These are phyloP conservation scores for Petrolisthes manimaculis DNA, from an alignment of 2,888 invertebrate species.

Conservation along the genomic window DNA sequence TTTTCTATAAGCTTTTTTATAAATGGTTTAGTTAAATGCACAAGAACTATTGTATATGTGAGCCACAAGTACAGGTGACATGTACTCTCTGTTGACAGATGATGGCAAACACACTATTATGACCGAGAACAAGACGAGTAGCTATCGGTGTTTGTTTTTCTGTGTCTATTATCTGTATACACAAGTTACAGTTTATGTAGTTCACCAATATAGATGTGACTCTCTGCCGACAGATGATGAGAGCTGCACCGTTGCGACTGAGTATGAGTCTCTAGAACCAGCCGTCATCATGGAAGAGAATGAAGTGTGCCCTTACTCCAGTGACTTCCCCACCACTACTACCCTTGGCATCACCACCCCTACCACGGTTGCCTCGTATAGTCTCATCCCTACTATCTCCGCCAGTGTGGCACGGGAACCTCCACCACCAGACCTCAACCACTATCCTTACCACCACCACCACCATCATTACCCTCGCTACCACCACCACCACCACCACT, in stretches of 20 bases:
- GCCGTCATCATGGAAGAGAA: conserved; percentile 48
- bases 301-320: conserved; percentile 13
- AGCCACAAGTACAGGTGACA: too few species aligned
- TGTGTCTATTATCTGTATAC: too few species aligned
- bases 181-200: too few species aligned
- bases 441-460: conserved; percentile 40
- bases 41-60: too few species aligned
- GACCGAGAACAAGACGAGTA: too few species aligned
- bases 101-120: too few species aligned
- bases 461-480: conserved; percentile 33
- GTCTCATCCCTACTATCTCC: conserved; percentile 59
- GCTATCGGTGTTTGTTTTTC: too few species aligned
- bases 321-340: neutral
- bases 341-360: neutral
- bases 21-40: too few species aligned
- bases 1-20: too few species aligned
- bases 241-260: conserved; percentile 47
- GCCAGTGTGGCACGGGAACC: conserved; percentile 51
- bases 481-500: conserved; percentile 38
- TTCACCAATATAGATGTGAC: neutral
- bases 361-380: conserved; percentile 22
- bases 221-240: conserved; percentile 50
- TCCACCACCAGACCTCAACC: conserved; percentile 38
- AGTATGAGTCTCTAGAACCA: conserved; percentile 53
- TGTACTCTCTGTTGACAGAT: too few species aligned